phyloP scores from a whole-genome alignment of 1,140 invertebrate species.

The Anoplophora glabripennis region DNA sequence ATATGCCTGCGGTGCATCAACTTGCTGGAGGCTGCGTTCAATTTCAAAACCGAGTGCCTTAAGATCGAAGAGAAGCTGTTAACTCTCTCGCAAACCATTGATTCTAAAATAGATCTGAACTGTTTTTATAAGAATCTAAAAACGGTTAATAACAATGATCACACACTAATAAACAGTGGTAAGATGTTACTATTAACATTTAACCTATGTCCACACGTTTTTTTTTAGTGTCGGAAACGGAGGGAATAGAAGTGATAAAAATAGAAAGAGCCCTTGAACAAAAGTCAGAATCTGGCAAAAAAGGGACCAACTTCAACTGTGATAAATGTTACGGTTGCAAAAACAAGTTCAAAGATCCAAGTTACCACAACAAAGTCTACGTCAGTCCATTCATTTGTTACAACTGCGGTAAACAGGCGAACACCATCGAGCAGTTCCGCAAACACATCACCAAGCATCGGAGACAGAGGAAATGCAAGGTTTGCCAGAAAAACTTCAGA shows the following conservation, averaged over 20 bases:
- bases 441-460: conserved; percentile 1
- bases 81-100: neutral
- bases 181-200: neutral
- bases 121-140: neutral
- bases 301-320: neutral
- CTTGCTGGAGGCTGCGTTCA: neutral
- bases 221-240: neutral
- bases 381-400: conserved; percentile 4
- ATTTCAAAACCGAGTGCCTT: conserved; percentile 10
- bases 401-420: conserved; percentile 3
- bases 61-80: conserved; percentile 5
- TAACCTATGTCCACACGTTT: neutral
- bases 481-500: conserved; percentile 4
- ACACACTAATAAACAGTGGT: neutral
- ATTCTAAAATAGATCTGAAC: conserved; percentile 6
- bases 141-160: neutral
- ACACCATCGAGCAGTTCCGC: neutral
- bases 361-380: conserved; percentile 1
- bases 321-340: conserved; percentile 3
- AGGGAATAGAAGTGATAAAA: neutral
- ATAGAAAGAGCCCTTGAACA: neutral
- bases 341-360: conserved; percentile 3
- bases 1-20: conserved; percentile 3
- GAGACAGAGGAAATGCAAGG: conserved; percentile 2
- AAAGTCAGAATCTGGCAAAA: neutral